phyloP scores from a whole-genome alignment of 2,113 vertebrate species.

The Channa argus region DNA sequence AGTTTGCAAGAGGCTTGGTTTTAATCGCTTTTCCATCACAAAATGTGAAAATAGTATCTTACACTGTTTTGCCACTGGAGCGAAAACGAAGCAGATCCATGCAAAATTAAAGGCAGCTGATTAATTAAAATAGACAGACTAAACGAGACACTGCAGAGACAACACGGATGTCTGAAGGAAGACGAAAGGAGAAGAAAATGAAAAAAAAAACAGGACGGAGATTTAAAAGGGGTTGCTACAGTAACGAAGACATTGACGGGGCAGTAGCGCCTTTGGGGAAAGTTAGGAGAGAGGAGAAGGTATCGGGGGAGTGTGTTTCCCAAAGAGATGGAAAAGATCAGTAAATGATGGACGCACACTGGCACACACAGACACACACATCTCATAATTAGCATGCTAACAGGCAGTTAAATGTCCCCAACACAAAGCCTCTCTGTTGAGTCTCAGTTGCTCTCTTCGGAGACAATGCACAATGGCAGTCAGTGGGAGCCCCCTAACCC shows the following conservation, averaged over 20 bases:
- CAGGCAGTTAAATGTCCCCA: conserved; percentile 70
- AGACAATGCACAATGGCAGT: conserved; percentile 77
- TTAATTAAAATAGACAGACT: neutral
- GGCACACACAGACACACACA: conserved; percentile 58
- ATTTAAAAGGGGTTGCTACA: conserved; percentile 10
- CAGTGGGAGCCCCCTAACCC: conserved; percentile 73
- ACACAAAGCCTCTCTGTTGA: conserved; percentile 77
- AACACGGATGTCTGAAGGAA: conserved; percentile 20
- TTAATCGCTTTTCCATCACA: conserved; percentile 5
- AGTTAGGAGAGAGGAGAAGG: conserved; percentile 23
- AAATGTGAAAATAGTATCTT: conserved; percentile 20
- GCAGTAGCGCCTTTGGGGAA: conserved; percentile 33
- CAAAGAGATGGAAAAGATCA: conserved; percentile 33
- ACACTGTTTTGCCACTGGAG: neutral
- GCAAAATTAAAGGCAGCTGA: conserved; percentile 41
- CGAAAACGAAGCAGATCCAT: neutral
- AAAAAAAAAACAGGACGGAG: conserved; percentile 41
- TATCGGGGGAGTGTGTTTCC: conserved; percentile 41
- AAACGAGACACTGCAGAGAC: neutral
- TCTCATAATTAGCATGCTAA: conserved; percentile 79
- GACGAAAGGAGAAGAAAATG: neutral
- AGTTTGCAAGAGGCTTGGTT: conserved; percentile 13
- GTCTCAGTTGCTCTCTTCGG: conserved; percentile 51
- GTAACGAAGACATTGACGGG: conserved; percentile 29
- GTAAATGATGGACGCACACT: conserved; percentile 47